Conservation (phyloP, 2,888 invertebrate genomes). For the Cynaeus angustus region DNA sequence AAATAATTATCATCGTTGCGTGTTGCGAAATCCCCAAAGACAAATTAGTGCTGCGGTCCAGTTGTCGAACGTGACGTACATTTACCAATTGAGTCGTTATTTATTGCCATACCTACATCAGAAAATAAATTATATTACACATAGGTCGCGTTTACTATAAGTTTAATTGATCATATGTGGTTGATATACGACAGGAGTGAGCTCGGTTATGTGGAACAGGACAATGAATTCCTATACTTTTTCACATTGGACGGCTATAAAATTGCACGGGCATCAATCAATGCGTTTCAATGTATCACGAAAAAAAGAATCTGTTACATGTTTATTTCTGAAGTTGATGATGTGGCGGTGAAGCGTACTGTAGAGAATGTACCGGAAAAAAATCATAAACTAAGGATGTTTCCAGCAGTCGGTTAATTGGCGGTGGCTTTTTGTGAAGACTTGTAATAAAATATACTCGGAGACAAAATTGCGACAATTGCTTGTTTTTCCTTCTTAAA, state of each 20-base stretch:
- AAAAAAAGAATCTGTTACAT: slow-evolving; percentile 5
- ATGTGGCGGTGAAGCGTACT: background rate
- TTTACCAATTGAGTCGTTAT: slow-evolving; percentile 66
- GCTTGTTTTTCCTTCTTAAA: too few species aligned
- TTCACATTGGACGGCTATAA: slow-evolving; percentile 16
- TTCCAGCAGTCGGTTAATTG: background rate
- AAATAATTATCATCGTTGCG: slow-evolving; percentile 70
- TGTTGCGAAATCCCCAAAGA: slow-evolving; percentile 66
- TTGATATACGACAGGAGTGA: slow-evolving; percentile 35
- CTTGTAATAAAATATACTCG: too few species aligned
- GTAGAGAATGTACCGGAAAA: background rate
- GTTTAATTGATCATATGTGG: slow-evolving; percentile 58
- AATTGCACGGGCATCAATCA: slow-evolving; percentile 36
- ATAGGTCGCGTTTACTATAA: slow-evolving; percentile 62
- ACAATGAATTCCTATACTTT: slow-evolving; percentile 42
- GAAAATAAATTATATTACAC: slow-evolving; percentile 66
- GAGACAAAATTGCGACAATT: too few species aligned
- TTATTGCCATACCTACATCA: slow-evolving; percentile 63
- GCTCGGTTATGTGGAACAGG: slow-evolving; percentile 29
- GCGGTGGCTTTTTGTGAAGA: background rate
- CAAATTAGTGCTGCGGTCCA: slow-evolving; percentile 68
- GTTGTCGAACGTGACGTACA: slow-evolving; percentile 69
- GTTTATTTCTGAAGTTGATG: slow-evolving; percentile 7
- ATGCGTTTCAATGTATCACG: slow-evolving; percentile 3
- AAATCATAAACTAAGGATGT: background rate